Evolutionary conservation across 1,140 invertebrate species (phyloP).

Genomic region (Caenorhabditis elegans): DNA sequence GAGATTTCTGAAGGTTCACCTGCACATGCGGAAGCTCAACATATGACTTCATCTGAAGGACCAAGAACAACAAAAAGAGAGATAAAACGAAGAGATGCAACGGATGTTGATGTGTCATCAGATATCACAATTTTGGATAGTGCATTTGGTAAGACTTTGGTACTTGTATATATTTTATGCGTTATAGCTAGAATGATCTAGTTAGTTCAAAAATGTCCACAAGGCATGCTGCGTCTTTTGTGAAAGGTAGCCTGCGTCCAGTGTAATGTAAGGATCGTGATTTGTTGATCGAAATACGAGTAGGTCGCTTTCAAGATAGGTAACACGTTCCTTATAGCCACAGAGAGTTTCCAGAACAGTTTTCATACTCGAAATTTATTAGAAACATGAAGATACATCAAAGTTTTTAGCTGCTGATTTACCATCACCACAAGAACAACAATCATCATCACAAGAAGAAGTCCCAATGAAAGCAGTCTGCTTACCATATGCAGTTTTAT

Average conservation of each 20-base stretch:
- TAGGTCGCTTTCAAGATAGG: too few relatives aligned
- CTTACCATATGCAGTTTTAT: slow-evolving; percentile 10
- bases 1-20: background rate
- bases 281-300: too few relatives aligned
- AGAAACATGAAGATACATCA: background rate
- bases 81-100: slow-evolving; percentile 40
- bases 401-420: background rate
- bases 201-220: too few relatives aligned
- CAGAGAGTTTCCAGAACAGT: too few relatives aligned
- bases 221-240: too few relatives aligned
- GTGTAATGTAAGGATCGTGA: too few relatives aligned
- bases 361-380: background rate
- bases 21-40: slow-evolving; percentile 7
- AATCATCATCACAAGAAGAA: background rate
- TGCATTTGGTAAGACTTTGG: slow-evolving; percentile 46
- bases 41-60: slow-evolving; percentile 2
- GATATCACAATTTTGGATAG: slow-evolving; percentile 63
- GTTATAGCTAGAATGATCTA: too few relatives aligned
- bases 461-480: slow-evolving; percentile 10
- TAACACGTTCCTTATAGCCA: too few relatives aligned
- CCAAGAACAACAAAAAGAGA: slow-evolving; percentile 14
- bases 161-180: too few relatives aligned
- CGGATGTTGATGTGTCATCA: slow-evolving; percentile 62
- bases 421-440: slow-evolving; percentile 11
- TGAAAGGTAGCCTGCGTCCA: too few relatives aligned